Conservation (phyloP, 2,797 vertebrate species). For the Dromococcyx pavoninus region DNA sequence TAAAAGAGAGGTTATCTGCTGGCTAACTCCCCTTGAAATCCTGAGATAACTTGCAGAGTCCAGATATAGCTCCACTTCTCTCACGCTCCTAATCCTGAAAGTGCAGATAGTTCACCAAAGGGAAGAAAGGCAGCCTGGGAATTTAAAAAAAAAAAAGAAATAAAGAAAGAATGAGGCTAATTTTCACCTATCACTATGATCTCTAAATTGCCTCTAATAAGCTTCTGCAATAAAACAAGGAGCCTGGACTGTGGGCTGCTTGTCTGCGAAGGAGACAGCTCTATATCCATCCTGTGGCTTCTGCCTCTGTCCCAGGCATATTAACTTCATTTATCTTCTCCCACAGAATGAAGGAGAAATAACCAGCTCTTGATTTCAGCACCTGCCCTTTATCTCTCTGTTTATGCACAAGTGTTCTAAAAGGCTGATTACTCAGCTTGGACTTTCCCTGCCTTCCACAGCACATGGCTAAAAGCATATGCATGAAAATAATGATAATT, state of each 20-base stretch:
- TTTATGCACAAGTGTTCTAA: conserved; percentile 58
- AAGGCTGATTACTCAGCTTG: conserved; percentile 64
- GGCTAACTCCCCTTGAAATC: conserved; percentile 38
- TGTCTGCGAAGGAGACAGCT: conserved; percentile 27
- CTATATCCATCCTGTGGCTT: conserved; percentile 41
- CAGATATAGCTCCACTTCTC: not conserved
- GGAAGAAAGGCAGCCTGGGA: conserved; percentile 29
- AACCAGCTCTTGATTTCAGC: conserved; percentile 64
- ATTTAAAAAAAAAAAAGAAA: not conserved
- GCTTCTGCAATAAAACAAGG: conserved; percentile 49
- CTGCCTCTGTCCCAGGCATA: conserved; percentile 16
- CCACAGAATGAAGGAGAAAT: conserved; percentile 64
- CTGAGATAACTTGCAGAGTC: conserved; percentile 46
- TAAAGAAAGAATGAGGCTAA: conserved; percentile 1
- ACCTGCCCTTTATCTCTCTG: conserved; percentile 66
- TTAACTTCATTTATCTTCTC: conserved; percentile 68
- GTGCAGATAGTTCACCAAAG: conserved; percentile 27
- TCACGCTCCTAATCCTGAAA: conserved; percentile 15
- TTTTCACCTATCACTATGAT: conserved; percentile 51
- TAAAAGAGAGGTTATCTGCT: conserved; percentile 46
- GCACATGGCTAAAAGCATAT: conserved; percentile 42
- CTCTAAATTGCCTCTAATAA: conserved; percentile 56
- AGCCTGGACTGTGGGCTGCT: conserved; percentile 33
- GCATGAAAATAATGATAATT: conserved; percentile 71
- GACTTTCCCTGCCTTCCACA: conserved; percentile 64